Percentiles rank a stretch among this genome's conserved stretches.
phyloP scores from a whole-genome alignment of 92 coral and sea anemone species.

The Zoanthus sociatus region DNA sequence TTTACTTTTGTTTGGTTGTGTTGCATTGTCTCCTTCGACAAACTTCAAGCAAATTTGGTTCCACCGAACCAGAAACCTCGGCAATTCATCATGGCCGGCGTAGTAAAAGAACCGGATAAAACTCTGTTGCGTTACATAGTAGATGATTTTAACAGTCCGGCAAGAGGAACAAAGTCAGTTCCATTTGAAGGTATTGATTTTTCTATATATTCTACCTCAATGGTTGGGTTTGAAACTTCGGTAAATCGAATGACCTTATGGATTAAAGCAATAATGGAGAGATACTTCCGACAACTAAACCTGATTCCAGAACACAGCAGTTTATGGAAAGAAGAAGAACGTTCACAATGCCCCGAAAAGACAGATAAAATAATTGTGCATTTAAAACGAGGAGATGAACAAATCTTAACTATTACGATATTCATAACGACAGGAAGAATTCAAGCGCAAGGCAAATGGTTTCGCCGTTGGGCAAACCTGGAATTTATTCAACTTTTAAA shows the following conservation, averaged over 20 bases:
- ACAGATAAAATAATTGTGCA: neutral
- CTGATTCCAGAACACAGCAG: neutral
- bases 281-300: neutral
- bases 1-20: no score
- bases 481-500: neutral
- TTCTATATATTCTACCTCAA: neutral
- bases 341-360: neutral
- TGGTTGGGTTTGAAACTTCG: neutral
- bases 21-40: neutral
- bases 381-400: neutral
- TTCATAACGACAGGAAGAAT: slow-evolving; percentile 5
- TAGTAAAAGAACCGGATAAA: neutral
- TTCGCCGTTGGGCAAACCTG: neutral
- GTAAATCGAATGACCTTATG: neutral
- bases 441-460: slow-evolving; percentile 8
- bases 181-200: no score
- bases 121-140: neutral
- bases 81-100: neutral
- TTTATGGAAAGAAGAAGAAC: slow-evolving; percentile 2
- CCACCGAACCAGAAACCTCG: no score
- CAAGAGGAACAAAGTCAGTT: neutral
- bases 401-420: neutral
- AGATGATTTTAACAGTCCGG: neutral
- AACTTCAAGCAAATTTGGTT: neutral
- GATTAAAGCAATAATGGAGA: neutral